A percentile compares a stretch with the other conserved stretches of the same genome.
These are phyloP conservation scores for Lonchura striata DNA, from an alignment of 2,113 vertebrate species.

Conservation along the genomic window DNA sequence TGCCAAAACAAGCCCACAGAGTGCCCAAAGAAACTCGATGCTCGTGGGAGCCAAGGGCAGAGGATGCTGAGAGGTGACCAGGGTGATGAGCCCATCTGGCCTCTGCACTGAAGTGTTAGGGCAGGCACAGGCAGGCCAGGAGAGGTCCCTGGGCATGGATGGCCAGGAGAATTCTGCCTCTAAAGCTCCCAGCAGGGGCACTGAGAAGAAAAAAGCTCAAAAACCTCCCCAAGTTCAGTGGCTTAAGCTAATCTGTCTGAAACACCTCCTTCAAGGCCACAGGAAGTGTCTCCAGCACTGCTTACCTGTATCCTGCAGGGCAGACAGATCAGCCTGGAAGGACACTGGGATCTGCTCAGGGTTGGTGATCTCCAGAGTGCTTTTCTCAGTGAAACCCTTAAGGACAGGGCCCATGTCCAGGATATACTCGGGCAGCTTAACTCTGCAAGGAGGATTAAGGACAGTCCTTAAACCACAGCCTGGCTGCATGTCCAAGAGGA, in stretches of 20 bases:
- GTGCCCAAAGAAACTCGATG: neutral
- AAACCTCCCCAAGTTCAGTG: neutral
- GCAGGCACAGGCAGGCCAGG: neutral
- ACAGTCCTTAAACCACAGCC: neutral
- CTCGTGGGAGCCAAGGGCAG: neutral
- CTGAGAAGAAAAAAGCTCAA: neutral
- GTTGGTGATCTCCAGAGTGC: conserved; percentile 79
- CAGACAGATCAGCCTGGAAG: conserved; percentile 58
- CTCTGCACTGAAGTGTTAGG: neutral
- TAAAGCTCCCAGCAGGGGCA: neutral
- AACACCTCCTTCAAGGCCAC: neutral
- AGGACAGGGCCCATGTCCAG: conserved; percentile 80
- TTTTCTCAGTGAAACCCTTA: conserved; percentile 47
- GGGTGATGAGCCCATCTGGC: neutral
- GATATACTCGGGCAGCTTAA: conserved; percentile 78
- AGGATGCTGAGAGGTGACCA: neutral
- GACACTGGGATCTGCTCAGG: conserved; percentile 71
- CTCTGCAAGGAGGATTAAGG: conserved; percentile 63
- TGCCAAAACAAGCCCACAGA: neutral
- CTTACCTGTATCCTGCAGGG: conserved; percentile 76
- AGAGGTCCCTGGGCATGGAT: neutral
- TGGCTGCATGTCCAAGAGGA: neutral
- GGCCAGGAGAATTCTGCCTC: neutral
- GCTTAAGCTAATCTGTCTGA: neutral
- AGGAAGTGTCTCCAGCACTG: neutral